Conservation (phyloP, 2,113 vertebrate species). For the Rana temporaria region DNA sequence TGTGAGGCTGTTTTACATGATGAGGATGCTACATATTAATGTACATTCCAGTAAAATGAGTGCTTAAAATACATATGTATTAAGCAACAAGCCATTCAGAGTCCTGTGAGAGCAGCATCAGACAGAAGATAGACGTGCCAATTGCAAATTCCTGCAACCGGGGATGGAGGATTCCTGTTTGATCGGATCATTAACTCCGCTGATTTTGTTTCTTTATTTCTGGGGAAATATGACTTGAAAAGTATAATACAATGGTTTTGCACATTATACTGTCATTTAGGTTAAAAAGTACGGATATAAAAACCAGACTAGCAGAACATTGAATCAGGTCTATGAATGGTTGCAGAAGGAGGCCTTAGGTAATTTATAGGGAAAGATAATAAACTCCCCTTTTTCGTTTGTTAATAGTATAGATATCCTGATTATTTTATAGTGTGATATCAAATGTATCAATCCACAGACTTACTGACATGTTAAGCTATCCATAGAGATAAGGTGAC, state of each 20-base stretch:
- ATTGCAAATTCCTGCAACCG: conserved; percentile 42
- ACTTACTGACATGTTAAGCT: too few species aligned
- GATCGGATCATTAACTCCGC: conserved; percentile 57
- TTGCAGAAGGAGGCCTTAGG: conserved; percentile 4
- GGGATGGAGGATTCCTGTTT: conserved; percentile 55
- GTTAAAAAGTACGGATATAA: conserved; percentile 58
- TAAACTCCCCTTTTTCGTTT: conserved; percentile 13
- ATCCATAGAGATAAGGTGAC: too few species aligned
- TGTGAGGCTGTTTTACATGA: conserved; percentile 53
- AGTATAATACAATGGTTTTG: conserved; percentile 59
- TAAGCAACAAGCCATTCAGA: conserved; percentile 46
- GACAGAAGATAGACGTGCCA: conserved; percentile 38
- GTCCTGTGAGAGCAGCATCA: conserved; percentile 44
- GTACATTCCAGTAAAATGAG: conserved; percentile 52
- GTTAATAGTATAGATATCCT: not conserved
- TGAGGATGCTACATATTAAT: conserved; percentile 56
- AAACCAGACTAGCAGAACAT: conserved; percentile 57
- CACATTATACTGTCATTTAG: conserved; percentile 59
- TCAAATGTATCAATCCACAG: too few species aligned
- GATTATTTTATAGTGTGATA: conserved; percentile 11
- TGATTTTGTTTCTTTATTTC: conserved; percentile 61
- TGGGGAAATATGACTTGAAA: conserved; percentile 63
- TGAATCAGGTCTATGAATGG: conserved; percentile 55
- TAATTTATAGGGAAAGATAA: conserved; percentile 59
- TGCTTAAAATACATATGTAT: conserved; percentile 55